phyloP scores from a whole-genome alignment of 37 sponge, comb jelly and placozoan species.

The Petrosia ficiformis region DNA sequence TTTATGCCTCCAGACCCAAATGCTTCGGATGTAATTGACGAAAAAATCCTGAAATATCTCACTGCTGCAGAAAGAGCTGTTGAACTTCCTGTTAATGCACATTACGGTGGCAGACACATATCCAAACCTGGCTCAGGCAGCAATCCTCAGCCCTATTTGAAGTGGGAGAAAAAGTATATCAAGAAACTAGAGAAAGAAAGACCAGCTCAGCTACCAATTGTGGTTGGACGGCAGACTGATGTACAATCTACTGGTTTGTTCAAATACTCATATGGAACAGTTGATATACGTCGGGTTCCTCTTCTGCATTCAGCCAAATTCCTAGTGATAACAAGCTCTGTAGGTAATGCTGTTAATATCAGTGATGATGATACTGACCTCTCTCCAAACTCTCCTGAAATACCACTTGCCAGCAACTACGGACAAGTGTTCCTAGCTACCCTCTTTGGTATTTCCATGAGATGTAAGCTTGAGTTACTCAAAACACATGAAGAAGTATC shows the following conservation, averaged over 20 bases:
- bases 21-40: slow-evolving; percentile 19
- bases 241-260: slow-evolving; percentile 20
- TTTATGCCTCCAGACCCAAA: slow-evolving; percentile 16
- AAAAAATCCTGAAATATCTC: slow-evolving; percentile 26
- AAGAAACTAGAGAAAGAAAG: slow-evolving; percentile 44
- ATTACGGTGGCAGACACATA: slow-evolving; percentile 50
- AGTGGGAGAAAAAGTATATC: slow-evolving; percentile 32
- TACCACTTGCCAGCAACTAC: slow-evolving; percentile 79
- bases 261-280: slow-evolving; percentile 61
- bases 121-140: slow-evolving; percentile 26
- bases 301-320: slow-evolving; percentile 61
- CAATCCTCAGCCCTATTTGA: slow-evolving; percentile 18
- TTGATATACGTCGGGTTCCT: slow-evolving; percentile 66
- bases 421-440: slow-evolving; percentile 65
- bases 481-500: background rate
- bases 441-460: slow-evolving; percentile 43
- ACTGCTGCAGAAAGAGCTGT: slow-evolving; percentile 4
- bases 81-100: slow-evolving; percentile 24
- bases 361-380: slow-evolving; percentile 62
- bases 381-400: slow-evolving; percentile 23
- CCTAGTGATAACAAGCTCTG: slow-evolving; percentile 54
- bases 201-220: slow-evolving; percentile 30
- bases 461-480: slow-evolving; percentile 33
- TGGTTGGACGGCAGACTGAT: slow-evolving; percentile 2
- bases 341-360: slow-evolving; percentile 27